A percentile compares a stretch with the other conserved stretches of the same genome.
Conservation (phyloP, 2,888 invertebrate species). For the Lordiphosa andalusiaca region DNA sequence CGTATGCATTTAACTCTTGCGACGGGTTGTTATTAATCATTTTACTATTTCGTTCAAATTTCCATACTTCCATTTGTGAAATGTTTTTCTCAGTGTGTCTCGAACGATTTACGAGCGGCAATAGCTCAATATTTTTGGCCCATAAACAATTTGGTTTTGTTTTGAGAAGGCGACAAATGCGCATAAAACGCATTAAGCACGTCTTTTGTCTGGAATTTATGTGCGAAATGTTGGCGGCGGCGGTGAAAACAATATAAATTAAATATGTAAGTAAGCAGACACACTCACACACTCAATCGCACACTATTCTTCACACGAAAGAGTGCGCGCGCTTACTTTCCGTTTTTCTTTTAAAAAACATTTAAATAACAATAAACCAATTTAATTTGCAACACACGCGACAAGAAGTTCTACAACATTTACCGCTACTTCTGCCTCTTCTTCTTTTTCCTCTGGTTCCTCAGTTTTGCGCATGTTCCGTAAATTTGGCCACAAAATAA, state of each 20-base stretch:
- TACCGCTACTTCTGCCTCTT: constrained; percentile 15
- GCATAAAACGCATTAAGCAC: constrained; percentile 61
- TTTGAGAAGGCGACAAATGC: constrained; percentile 44
- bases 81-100: too few relatives aligned
- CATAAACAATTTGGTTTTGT: constrained; percentile 53
- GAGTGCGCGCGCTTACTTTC: constrained; percentile 13
- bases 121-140: constrained; percentile 54
- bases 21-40: too few relatives aligned
- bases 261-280: background rate
- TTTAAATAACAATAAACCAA: constrained; percentile 59
- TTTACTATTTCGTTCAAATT: too few relatives aligned
- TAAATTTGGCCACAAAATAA: constrained; percentile 45
- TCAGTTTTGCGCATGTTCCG: constrained; percentile 65
- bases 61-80: too few relatives aligned
- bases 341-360: constrained; percentile 18
- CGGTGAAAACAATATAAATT: constrained; percentile 9
- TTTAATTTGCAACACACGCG: constrained; percentile 65
- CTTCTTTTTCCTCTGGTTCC: constrained; percentile 19
- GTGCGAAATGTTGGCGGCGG: constrained; percentile 44
- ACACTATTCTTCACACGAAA: background rate
- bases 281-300: too few relatives aligned
- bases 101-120: constrained; percentile 48
- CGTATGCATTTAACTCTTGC: too few relatives aligned
- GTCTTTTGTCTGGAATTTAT: constrained; percentile 54
- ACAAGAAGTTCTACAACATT: constrained; percentile 19